Evolutionary conservation across 2,888 invertebrate species (phyloP).

Genomic region (Tethea ocularis): DNA sequence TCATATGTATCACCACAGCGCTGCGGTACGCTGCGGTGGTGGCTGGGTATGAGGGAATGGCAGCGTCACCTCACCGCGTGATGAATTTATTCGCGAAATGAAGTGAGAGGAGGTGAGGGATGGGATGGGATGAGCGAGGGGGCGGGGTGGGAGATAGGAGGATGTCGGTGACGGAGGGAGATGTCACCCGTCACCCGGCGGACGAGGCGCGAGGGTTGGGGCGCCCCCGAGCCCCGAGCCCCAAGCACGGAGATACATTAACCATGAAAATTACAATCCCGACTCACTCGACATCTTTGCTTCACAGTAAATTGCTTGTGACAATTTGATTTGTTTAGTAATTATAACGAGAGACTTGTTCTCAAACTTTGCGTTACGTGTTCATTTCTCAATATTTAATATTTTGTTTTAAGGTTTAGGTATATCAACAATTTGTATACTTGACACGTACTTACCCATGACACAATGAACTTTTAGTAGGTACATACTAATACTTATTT

Average conservation of each 20-base stretch:
- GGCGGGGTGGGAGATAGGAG: not conserved
- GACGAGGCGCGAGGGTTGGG: not conserved
- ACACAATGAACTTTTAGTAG: no score
- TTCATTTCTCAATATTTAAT: slow-evolving; percentile 29
- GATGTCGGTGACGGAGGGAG: slow-evolving; percentile 14
- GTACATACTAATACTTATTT: no score
- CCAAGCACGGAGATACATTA: slow-evolving; percentile 49
- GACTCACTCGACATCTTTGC: slow-evolving; percentile 26
- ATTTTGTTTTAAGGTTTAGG: slow-evolving; percentile 22
- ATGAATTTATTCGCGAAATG: slow-evolving; percentile 68
- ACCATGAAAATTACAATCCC: slow-evolving; percentile 53
- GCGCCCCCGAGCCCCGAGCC: slow-evolving; percentile 24
- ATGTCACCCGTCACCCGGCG: slow-evolving; percentile 3
- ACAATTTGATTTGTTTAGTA: slow-evolving; percentile 36
- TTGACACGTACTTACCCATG: no score
- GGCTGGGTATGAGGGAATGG: not conserved
- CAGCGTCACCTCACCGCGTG: slow-evolving; percentile 30
- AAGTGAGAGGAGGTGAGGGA: slow-evolving; percentile 45
- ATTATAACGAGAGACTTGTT: slow-evolving; percentile 17
- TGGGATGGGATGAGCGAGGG: slow-evolving; percentile 18
- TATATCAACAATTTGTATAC: not conserved
- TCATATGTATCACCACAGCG: not conserved
- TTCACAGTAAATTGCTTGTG: slow-evolving; percentile 42
- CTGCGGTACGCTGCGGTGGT: not conserved
- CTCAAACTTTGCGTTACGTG: slow-evolving; percentile 13